Evolutionary conservation across 1,140 invertebrate species (phyloP), one percentile per base, ranked within the genome.

Genomic region (Aplysia californica): DNA sequence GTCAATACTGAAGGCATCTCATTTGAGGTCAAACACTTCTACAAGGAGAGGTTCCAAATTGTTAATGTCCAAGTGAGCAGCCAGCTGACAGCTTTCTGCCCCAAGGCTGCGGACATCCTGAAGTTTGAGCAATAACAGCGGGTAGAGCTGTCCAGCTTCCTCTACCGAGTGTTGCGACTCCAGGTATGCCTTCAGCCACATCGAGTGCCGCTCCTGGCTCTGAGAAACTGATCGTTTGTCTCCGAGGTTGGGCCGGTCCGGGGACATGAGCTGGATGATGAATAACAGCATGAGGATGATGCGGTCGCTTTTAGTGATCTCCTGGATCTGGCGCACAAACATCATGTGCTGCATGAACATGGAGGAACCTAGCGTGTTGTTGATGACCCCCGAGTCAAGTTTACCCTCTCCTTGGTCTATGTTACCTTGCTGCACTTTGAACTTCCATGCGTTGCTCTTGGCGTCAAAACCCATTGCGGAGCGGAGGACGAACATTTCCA

Each of bases 181-280:
- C 61, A 97, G 88, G 89, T 97, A 97, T 61, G 95, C 92, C 82
- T 94, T 91, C 3, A 97, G 91, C 76, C 97, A 93, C 89, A 95
- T 95, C 87, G 96, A 96, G 88, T 97, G 97, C 15, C 95, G 95
- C 90, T 96, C 95, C 91, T 97, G 96, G 89, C 97, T 95, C 64
- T 96, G 89, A 89, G 94, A 94, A 75, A 98, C 95, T 29, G 95
- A 93, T 86, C 96, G 95, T 41, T 92, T 92, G 88, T 97, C 95
- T 72, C 95, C 93, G 10, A 97, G 93, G 83, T 93, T 93, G 3
- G 94, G 91, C 74, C 96, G 90, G 77, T 95, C 93, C 0, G 96
- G 95, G 36, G 94, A 94, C 87, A 98, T 98, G 20, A 98, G 90
- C 61, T 96, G 92, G 81, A 98, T 97, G 69, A 96, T 95, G 86